Conservation (phyloP, 2,113 vertebrate species). For the Carassius auratus region DNA sequence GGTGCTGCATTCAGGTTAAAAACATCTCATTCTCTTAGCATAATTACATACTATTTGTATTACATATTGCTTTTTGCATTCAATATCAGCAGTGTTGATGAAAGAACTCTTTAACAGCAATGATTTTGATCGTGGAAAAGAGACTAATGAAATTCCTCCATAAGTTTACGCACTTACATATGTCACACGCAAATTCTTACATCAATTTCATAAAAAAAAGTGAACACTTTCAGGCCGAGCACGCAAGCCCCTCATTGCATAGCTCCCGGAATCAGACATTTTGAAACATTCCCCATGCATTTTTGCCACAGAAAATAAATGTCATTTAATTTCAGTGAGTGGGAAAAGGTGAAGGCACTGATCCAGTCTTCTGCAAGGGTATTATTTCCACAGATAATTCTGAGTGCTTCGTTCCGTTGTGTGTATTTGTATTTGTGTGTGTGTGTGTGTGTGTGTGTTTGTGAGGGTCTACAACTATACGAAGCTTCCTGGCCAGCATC, state of each 20-base stretch:
- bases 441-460: conserved; percentile 22
- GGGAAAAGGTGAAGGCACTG: conserved; percentile 54
- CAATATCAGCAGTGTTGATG: conserved; percentile 29
- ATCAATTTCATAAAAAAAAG: conserved; percentile 39
- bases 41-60: conserved; percentile 33
- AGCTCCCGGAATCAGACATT: conserved; percentile 24
- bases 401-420: conserved; percentile 71
- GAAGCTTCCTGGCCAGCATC: conserved; percentile 40
- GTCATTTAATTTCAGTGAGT: conserved; percentile 72
- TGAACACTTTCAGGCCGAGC: too few relatives aligned
- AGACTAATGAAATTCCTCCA: conserved; percentile 14
- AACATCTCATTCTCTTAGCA: conserved; percentile 12
- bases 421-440: conserved; percentile 4
- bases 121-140: neutral
- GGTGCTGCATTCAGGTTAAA: neutral
- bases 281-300: conserved; percentile 55
- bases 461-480: neutral
- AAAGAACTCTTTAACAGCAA: conserved; percentile 28
- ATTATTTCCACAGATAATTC: conserved; percentile 78
- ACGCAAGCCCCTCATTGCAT: neutral
- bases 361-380: conserved; percentile 59
- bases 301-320: conserved; percentile 63
- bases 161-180: conserved; percentile 9
- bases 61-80: conserved; percentile 24
- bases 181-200: conserved; percentile 21